A percentile compares a stretch with the other conserved stretches of the same genome.
Evolutionary conservation across 23 tunicate species (phyloP).

Genomic region (Corella eumyota): DNA sequence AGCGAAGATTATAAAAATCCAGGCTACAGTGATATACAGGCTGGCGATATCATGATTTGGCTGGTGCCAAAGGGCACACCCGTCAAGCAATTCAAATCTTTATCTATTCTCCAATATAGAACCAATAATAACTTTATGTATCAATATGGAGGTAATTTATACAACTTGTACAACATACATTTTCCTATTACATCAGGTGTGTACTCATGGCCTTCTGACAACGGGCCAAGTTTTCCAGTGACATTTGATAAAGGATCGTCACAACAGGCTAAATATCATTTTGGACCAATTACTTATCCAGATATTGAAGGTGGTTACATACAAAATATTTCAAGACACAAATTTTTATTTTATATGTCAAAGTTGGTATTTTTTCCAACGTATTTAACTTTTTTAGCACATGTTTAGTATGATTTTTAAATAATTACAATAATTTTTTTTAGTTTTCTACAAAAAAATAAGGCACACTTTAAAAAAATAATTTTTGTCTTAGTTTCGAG

Average conservation of each 20-base stretch:
- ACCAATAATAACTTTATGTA: conserved; percentile 2
- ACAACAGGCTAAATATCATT: neutral
- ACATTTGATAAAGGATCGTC: conserved; percentile 2
- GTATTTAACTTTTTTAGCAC: too few relatives aligned
- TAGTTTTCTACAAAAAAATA: too few relatives aligned
- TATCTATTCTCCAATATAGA: conserved; percentile 1
- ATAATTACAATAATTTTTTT: too few relatives aligned
- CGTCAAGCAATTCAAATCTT: neutral
- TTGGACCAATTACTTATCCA: conserved; percentile 1
- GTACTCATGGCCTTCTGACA: conserved; percentile 1
- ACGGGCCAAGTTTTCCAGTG: conserved; percentile 10
- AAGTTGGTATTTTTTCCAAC: conserved; percentile 1
- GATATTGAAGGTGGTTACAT: conserved; percentile 3
- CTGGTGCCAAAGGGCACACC: conserved; percentile 26
- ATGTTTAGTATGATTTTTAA: too few relatives aligned
- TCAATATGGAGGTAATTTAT: conserved; percentile 3
- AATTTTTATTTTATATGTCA: too few relatives aligned
- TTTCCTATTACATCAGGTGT: conserved; percentile 4
- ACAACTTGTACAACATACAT: conserved; percentile 3
- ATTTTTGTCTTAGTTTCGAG: conserved; percentile 12
- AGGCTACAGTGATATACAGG: conserved; percentile 33
- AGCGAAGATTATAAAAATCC: conserved; percentile 52
- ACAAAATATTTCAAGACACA: too few relatives aligned
- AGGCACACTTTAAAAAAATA: too few relatives aligned
- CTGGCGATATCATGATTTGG: conserved; percentile 49